Conservation (phyloP, 2,888 invertebrate species). For the Tetrapedia diversipes region DNA sequence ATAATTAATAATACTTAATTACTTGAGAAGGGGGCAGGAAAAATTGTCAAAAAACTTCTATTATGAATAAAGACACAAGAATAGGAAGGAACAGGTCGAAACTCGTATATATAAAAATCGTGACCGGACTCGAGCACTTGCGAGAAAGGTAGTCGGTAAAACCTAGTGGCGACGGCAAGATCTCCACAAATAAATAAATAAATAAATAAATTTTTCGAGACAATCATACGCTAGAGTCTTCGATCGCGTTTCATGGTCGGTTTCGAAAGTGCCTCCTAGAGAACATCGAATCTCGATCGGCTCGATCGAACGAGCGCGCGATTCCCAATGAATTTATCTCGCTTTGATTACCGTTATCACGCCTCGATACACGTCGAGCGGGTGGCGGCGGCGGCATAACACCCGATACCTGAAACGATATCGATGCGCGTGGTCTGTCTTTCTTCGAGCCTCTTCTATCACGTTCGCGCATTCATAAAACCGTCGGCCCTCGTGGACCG, state of each 20-base stretch:
- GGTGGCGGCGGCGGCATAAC: constrained; percentile 17
- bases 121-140: too few species aligned
- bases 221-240: too few species aligned
- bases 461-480: constrained; percentile 65
- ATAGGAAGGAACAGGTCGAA: too few species aligned
- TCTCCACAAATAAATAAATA: too few species aligned
- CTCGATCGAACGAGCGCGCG: not conserved
- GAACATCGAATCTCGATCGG: not conserved
- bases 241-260: not conserved
- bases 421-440: constrained; percentile 40
- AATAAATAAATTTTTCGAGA: too few species aligned
- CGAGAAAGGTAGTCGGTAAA: too few species aligned
- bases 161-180: too few species aligned
- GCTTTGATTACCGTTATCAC: constrained; percentile 26
- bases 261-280: not conserved
- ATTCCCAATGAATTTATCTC: constrained; percentile 10
- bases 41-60: too few species aligned
- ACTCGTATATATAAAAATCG: too few species aligned
- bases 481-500: constrained; percentile 69
- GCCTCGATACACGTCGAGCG: not conserved
- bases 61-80: too few species aligned
- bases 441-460: constrained; percentile 51
- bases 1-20: too few species aligned
- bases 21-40: too few species aligned
- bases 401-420: constrained; percentile 54